Base-by-base conservation (phyloP, 2,888 invertebrate genomes). In the Eumerus sabulonum region DNA sequence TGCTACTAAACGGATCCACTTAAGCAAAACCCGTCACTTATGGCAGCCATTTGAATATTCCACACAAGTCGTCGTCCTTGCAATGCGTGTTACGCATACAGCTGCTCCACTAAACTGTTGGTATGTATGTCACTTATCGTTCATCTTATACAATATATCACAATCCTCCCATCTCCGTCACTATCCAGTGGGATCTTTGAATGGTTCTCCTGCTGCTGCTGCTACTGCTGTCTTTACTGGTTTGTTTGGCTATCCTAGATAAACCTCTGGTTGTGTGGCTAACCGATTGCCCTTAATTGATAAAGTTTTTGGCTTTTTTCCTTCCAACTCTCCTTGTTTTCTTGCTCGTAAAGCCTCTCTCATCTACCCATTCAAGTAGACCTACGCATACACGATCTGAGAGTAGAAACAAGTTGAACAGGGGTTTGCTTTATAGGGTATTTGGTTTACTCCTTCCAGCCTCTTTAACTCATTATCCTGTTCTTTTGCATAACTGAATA, bases 261-360 rank as follows among this genome's bases (percentile, higher is more conserved):
- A 77, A 77, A 48, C 67, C 53, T 62, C 19, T 45, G 17, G 36
- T 48, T 51, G 57, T 73, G 62, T 51, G 77, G 67, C 48, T 73
- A 67, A 67, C 77, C 73, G 50, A 66, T 67, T 73, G 77, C 56
- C 73, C 77, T 67, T 77, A 77, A 77, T 77, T 77, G 77, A 77
- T 73, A 73, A 73, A 73, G 62, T 77, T 77, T 66, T 19, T 27
- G 27, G 7, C 27, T 27, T 66, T 71, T 59, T 53, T 66, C 17
- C 56, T 60, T 45, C 60, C 53, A n/a, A 40, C 42, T 60, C 7
- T 9, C 16, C 44, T 38, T 44, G 19, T 56, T 68, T 44, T 67
- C 2, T 27, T 48, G 36, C 27, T 38, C 44, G 54, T 35, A 42
- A 16, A 45, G 17, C 5, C 14, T 16, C 36, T 56, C 44, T 42